Evolutionary conservation across 2,113 vertebrate genomes (phyloP).

Genomic region (Philantomba maxwellii): DNA sequence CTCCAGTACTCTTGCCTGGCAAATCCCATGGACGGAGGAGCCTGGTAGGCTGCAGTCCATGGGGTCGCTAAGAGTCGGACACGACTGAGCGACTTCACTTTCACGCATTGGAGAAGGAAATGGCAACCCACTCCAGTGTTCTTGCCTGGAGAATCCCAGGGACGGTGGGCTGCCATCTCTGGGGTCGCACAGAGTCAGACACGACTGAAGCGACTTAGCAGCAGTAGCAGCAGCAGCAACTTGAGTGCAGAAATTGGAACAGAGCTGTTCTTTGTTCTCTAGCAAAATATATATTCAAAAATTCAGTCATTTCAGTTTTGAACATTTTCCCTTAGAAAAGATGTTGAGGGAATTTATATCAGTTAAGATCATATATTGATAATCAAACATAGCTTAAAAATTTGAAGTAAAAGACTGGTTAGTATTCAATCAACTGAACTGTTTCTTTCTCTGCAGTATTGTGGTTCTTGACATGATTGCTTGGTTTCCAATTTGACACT

Average conservation of each 20-base stretch:
- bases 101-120: too few species aligned
- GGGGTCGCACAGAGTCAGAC: too few species aligned
- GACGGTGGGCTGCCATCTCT: too few species aligned
- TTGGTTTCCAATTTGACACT: slow-evolving; percentile 57
- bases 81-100: too few species aligned
- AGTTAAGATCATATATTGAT: slow-evolving; percentile 19
- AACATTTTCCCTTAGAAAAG: slow-evolving; percentile 33
- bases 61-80: too few species aligned
- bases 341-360: slow-evolving; percentile 28
- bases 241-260: slow-evolving; percentile 29
- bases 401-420: slow-evolving; percentile 47
- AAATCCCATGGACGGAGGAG: too few species aligned
- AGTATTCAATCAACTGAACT: slow-evolving; percentile 56
- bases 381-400: slow-evolving; percentile 61
- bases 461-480: slow-evolving; percentile 49
- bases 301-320: background rate
- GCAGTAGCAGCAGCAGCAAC: background rate
- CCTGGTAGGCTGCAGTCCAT: too few species aligned
- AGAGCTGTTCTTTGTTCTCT: slow-evolving; percentile 49
- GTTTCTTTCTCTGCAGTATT: slow-evolving; percentile 54
- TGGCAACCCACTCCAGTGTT: too few species aligned
- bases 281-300: slow-evolving; percentile 1
- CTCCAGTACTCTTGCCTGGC: too few species aligned
- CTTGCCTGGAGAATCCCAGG: too few species aligned
- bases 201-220: too few species aligned